Percentiles rank a stretch among this genome's conserved stretches.
phyloP scores from a whole-genome alignment of 2,113 vertebrate species.

The Ursus arctos region DNA sequence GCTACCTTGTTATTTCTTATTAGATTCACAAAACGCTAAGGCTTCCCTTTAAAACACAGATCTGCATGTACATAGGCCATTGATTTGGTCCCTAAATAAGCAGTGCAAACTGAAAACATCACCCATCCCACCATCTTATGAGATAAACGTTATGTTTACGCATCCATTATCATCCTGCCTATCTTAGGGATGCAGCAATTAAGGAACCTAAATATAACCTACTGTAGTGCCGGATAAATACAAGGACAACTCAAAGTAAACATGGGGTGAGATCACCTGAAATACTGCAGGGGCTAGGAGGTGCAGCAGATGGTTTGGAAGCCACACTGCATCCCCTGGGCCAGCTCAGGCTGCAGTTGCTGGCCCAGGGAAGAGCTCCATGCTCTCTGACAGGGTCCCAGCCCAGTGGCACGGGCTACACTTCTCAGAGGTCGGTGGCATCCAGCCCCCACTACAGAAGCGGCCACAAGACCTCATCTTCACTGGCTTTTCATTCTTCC shows the following conservation, averaged over 20 bases:
- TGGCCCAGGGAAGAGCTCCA: not conserved
- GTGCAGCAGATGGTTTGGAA: not conserved
- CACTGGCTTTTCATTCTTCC: not conserved
- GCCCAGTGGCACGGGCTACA: fast-evolving
- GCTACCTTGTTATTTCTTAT: not conserved
- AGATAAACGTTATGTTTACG: not conserved
- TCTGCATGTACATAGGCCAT: not conserved
- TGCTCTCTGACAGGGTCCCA: not conserved
- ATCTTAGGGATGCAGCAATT: not conserved
- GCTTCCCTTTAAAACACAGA: not conserved
- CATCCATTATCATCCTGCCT: not conserved
- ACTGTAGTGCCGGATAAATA: not conserved
- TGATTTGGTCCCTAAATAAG: not conserved
- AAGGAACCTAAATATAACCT: not conserved
- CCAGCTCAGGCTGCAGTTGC: not conserved
- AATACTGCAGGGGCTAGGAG: not conserved
- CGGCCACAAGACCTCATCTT: not conserved
- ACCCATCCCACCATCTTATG: not conserved
- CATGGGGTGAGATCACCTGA: not conserved
- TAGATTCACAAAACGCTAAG: not conserved
- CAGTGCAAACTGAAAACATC: not conserved
- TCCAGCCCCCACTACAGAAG: not conserved
- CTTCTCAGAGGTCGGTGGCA: not conserved
- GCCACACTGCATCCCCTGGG: not conserved
- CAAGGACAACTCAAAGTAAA: not conserved